phyloP scores from a whole-genome alignment of 2,888 invertebrate genomes.

The Tetranychus truncatus region DNA sequence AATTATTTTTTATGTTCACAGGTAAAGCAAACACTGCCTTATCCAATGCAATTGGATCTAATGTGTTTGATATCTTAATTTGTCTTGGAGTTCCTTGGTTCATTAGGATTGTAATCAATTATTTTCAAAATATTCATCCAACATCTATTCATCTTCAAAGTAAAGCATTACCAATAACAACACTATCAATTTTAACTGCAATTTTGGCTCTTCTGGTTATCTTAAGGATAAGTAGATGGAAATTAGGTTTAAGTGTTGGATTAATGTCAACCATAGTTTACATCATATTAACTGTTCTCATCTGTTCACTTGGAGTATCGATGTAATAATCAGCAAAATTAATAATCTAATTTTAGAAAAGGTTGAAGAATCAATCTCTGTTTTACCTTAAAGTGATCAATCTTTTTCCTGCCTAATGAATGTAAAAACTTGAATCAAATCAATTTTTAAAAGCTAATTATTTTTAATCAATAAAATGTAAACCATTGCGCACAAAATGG shows the following conservation, averaged over 20 bases:
- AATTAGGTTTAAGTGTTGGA: slow-evolving; percentile 18
- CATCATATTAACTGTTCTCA: slow-evolving; percentile 14
- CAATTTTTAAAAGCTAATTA: no score
- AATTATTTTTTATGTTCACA: no score
- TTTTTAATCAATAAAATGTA: no score
- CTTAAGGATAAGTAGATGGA: slow-evolving; percentile 44
- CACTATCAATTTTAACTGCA: slow-evolving; percentile 54
- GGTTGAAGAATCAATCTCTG: no score
- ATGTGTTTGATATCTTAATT: slow-evolving; percentile 64
- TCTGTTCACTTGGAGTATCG: background rate
- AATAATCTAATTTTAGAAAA: no score
- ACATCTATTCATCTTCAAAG: slow-evolving; percentile 52
- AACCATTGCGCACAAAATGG: no score
- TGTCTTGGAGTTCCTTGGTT: slow-evolving; percentile 72
- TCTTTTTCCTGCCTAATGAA: no score
- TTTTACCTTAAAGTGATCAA: no score
- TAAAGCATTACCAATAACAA: slow-evolving; percentile 58
- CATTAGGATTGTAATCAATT: slow-evolving; percentile 38
- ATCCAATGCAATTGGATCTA: slow-evolving; percentile 72
- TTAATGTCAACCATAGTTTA: slow-evolving; percentile 17
- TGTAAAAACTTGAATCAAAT: no score
- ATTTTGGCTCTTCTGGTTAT: slow-evolving; percentile 49
- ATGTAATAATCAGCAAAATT: background rate
- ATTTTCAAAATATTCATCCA: slow-evolving; percentile 42
- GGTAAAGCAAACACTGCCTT: slow-evolving; percentile 49